Percentiles rank a stretch among this genome's conserved stretches.
Conservation (phyloP, 2,113 vertebrate genomes). For the Lophotis ruficrista region DNA sequence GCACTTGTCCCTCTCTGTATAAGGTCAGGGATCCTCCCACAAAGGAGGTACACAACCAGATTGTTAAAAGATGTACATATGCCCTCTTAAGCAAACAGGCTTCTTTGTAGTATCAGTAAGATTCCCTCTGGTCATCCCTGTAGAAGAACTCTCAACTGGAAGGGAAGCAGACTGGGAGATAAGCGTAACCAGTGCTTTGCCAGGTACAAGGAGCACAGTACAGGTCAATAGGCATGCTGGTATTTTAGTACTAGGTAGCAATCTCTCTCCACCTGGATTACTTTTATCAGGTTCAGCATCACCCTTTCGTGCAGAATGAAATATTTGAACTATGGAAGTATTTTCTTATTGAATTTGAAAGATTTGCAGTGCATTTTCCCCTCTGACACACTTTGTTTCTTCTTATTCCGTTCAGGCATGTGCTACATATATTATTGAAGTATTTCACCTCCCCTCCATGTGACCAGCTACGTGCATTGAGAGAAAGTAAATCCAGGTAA, state of each 20-base stretch:
- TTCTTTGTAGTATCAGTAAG: constrained; percentile 4
- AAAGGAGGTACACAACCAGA: constrained; percentile 36
- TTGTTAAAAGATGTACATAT: constrained; percentile 42
- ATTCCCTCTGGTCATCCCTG: constrained; percentile 11
- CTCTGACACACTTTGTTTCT: background rate
- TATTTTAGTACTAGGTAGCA: background rate
- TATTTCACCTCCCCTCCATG: background rate
- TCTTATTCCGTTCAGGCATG: background rate
- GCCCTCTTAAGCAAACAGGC: constrained; percentile 20
- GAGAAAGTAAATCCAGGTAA: constrained; percentile 39
- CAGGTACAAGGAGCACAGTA: background rate
- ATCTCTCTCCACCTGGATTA: background rate
- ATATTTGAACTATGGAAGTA: background rate
- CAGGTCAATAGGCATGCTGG: background rate
- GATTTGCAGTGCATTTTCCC: background rate
- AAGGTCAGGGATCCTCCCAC: constrained; percentile 32
- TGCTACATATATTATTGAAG: background rate
- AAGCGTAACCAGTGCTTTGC: background rate
- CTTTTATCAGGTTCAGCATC: background rate
- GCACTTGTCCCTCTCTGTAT: constrained; percentile 19
- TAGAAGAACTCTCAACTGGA: background rate
- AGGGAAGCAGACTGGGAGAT: background rate
- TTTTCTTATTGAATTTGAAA: background rate
- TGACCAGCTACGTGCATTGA: background rate
- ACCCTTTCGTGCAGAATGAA: background rate